phyloP scores from a whole-genome alignment of 2,113 vertebrate genomes.

The Polyodon spathula region DNA sequence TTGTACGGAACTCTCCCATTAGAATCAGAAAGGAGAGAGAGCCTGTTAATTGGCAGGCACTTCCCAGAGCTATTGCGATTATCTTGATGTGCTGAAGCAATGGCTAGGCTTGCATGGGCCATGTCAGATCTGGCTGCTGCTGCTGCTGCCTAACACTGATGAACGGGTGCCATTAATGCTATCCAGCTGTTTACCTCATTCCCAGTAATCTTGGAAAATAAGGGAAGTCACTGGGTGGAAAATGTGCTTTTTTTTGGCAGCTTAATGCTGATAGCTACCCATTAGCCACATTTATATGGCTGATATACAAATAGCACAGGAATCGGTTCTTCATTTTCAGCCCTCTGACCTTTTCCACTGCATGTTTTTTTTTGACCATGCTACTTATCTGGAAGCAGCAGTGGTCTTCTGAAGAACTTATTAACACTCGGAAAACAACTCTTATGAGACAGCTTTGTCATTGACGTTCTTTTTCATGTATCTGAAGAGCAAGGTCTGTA shows the following conservation, averaged over 20 bases:
- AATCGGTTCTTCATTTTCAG: neutral
- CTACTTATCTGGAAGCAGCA: neutral
- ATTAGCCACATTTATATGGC: constrained; percentile 33
- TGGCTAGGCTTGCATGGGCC: constrained; percentile 32
- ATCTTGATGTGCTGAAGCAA: constrained; percentile 17
- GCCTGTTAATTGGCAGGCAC: constrained; percentile 1
- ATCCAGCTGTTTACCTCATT: constrained; percentile 53
- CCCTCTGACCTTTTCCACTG: too few species aligned
- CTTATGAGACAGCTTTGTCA: too few species aligned
- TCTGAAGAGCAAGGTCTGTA: too few species aligned
- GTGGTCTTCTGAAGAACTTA: neutral
- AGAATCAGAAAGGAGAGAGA: constrained; percentile 12
- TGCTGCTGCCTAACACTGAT: constrained; percentile 43
- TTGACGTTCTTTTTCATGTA: too few species aligned
- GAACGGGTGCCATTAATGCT: constrained; percentile 59
- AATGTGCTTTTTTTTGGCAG: constrained; percentile 42
- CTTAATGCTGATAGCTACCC: constrained; percentile 19
- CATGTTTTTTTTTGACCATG: too few species aligned
- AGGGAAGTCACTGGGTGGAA: constrained; percentile 37
- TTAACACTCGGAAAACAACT: neutral
- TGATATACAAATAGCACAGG: constrained; percentile 4
- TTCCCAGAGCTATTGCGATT: constrained; percentile 3
- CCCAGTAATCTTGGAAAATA: constrained; percentile 48
- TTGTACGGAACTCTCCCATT: constrained; percentile 15
- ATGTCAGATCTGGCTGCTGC: constrained; percentile 40